Evolutionary conservation across 2,888 invertebrate genomes (phyloP).

Genomic region (Endomychus coccineus): DNA sequence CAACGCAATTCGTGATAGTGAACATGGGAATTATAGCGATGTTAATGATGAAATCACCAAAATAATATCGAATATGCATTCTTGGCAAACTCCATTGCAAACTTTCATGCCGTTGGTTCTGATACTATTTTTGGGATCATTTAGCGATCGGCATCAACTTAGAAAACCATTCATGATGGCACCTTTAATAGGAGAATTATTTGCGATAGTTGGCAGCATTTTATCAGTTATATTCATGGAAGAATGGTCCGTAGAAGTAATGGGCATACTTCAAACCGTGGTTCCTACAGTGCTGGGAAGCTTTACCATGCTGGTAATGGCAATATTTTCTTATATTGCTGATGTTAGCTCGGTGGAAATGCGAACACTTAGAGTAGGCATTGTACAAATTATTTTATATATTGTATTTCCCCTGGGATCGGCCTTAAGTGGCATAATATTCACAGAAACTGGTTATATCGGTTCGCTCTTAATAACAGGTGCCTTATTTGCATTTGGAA

Average conservation of each 20-base stretch:
- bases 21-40: constrained; percentile 31
- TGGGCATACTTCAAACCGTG: constrained; percentile 49
- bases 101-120: constrained; percentile 37
- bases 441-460: constrained; percentile 33
- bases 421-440: constrained; percentile 34
- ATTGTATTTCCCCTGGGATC: constrained; percentile 31
- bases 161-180: constrained; percentile 41
- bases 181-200: constrained; percentile 39
- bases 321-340: constrained; percentile 40
- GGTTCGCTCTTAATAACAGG: constrained; percentile 32
- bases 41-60: constrained; percentile 44
- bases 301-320: constrained; percentile 43
- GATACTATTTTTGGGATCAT: constrained; percentile 40
- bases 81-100: constrained; percentile 35
- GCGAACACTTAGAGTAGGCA: constrained; percentile 54
- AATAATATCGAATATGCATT: constrained; percentile 44
- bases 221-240: constrained; percentile 49
- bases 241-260: constrained; percentile 48
- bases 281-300: constrained; percentile 54
- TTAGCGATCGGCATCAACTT: constrained; percentile 39
- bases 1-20: constrained; percentile 37
- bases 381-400: constrained; percentile 43
- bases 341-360: constrained; percentile 48
- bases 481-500: constrained; percentile 29
- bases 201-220: constrained; percentile 47